phyloP scores from a whole-genome alignment of 2,113 vertebrate species.

The Bothrops jararaca region DNA sequence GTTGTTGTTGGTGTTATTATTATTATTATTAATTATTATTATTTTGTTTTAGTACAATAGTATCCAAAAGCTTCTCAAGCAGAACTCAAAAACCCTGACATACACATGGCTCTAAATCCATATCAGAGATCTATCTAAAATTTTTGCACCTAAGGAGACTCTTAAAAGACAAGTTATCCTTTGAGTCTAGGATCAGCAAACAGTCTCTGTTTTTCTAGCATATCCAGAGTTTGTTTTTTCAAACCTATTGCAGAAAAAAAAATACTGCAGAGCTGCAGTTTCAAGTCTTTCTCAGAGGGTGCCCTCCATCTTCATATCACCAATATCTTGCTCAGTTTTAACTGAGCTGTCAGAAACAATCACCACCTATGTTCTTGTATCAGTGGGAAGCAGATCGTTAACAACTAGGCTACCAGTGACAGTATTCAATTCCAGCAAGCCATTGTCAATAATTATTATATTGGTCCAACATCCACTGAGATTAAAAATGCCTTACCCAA shows the following conservation, averaged over 20 bases:
- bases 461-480: constrained; percentile 57
- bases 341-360: constrained; percentile 71
- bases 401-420: constrained; percentile 61
- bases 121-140: constrained; percentile 22
- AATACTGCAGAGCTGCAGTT: constrained; percentile 23
- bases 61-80: background rate
- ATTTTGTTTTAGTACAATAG: background rate
- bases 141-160: constrained; percentile 34
- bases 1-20: too few relatives aligned
- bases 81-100: background rate
- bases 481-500: constrained; percentile 43
- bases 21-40: too few relatives aligned
- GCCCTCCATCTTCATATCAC: constrained; percentile 58
- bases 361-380: constrained; percentile 72
- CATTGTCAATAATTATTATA: constrained; percentile 55
- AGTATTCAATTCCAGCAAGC: constrained; percentile 49
- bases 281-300: constrained; percentile 64
- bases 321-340: constrained; percentile 68
- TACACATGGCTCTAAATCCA: background rate
- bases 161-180: constrained; percentile 28
- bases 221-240: constrained; percentile 41
- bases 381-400: constrained; percentile 60
- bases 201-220: constrained; percentile 43
- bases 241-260: constrained; percentile 35
- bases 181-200: constrained; percentile 38